These are phyloP conservation scores for Pediacus dermestoides DNA, from an alignment of 2,888 invertebrate genomes.

Conservation along the genomic window DNA sequence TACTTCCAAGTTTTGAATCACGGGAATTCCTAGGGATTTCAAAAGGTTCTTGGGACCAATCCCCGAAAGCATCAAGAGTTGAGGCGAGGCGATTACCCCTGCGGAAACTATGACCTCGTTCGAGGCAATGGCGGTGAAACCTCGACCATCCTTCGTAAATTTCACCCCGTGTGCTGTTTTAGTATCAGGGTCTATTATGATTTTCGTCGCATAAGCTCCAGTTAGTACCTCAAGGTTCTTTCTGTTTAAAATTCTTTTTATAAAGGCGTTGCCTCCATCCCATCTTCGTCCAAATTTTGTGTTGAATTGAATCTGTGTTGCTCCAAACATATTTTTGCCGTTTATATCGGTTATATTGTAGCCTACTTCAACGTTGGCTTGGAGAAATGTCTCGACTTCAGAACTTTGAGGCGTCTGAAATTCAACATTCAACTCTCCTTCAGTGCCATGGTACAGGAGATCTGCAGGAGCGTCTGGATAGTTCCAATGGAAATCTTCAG, in stretches of 20 bases:
- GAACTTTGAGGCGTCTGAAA: conserved; percentile 16
- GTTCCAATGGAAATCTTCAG: conserved; percentile 54
- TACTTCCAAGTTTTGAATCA: conserved; percentile 65
- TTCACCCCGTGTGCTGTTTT: conserved; percentile 64
- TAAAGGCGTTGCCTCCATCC: conserved; percentile 72
- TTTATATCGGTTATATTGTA: conserved; percentile 68
- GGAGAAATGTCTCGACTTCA: conserved; percentile 54
- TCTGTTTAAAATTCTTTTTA: conserved; percentile 61
- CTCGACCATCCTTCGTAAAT: conserved; percentile 58
- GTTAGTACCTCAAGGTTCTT: conserved; percentile 67
- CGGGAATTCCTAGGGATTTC: conserved; percentile 55
- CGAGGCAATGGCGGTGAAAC: conserved; percentile 55
- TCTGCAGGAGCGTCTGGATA: conserved; percentile 8
- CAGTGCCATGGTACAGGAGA: conserved; percentile 16
- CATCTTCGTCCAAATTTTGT: conserved; percentile 67
- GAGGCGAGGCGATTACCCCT: conserved; percentile 77
- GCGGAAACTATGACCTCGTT: conserved; percentile 75
- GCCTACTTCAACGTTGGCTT: conserved; percentile 64
- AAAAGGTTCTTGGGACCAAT: conserved; percentile 65
- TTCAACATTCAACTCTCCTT: conserved; percentile 23
- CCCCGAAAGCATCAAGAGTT: conserved; percentile 80
- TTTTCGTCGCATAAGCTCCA: conserved; percentile 60
- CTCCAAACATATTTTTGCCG: conserved; percentile 58
- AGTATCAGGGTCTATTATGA: conserved; percentile 56
- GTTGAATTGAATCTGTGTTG: conserved; percentile 65